These are phyloP conservation scores for Neoseiulus cucumeris DNA, from an alignment of 1,140 invertebrate genomes.

Conservation along the genomic window DNA sequence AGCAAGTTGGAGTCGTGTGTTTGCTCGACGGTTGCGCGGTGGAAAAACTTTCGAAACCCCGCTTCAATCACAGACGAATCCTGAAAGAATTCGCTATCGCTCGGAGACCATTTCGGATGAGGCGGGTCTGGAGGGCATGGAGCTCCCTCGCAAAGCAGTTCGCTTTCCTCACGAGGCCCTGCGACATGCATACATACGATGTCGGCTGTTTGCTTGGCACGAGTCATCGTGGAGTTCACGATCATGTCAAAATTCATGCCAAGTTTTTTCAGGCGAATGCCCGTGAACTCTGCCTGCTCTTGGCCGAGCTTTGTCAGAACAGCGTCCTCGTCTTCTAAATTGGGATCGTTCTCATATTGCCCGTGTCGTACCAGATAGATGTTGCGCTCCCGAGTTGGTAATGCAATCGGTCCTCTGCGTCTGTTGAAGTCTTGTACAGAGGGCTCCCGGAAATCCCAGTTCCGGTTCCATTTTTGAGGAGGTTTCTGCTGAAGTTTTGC, in stretches of 20 bases:
- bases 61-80: slow-evolving; percentile 36
- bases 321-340: slow-evolving; percentile 48
- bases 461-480: no score
- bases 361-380: slow-evolving; percentile 82
- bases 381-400: slow-evolving; percentile 35
- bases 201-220: slow-evolving; percentile 70
- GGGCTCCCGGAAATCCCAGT: no score
- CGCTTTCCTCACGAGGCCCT: slow-evolving; percentile 37
- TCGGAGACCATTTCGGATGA: no score
- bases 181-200: slow-evolving; percentile 50
- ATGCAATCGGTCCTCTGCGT: no score
- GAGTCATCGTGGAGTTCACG: slow-evolving; percentile 71
- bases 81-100: slow-evolving; percentile 10
- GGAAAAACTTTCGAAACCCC: slow-evolving; percentile 35
- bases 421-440: no score
- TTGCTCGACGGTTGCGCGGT: slow-evolving; percentile 31
- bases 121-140: slow-evolving; percentile 66
- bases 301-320: slow-evolving; percentile 57
- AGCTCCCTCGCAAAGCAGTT: slow-evolving; percentile 74
- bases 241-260: slow-evolving; percentile 53
- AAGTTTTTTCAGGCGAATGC: slow-evolving; percentile 41
- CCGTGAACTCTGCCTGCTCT: slow-evolving; percentile 61
- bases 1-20: slow-evolving; percentile 32
- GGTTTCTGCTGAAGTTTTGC: no score
- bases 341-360: slow-evolving; percentile 55